Evolutionary conservation across 2,888 invertebrate genomes (phyloP), one percentile per base, ranked within the genome.

Genomic region (Aquatica leii): DNA sequence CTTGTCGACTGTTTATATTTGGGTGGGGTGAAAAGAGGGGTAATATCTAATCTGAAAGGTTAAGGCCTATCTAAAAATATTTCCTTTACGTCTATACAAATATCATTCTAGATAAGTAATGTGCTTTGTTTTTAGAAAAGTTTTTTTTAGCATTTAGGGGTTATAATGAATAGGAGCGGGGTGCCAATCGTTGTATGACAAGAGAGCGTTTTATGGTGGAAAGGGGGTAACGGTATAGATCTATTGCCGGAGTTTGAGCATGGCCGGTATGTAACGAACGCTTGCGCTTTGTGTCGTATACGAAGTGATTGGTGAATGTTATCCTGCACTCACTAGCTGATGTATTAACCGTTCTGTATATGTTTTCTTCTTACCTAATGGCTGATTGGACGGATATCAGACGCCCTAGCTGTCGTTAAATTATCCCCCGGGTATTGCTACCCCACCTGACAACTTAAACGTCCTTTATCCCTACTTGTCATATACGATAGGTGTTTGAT

Each of bases 361-460:
- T 51, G 41, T 63, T 63, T 63, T 65, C 71, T 65, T 65, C 59
- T 62, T 62, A 64, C 59, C 71, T 71, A 71, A 71, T 71, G 69
- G 69, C 71, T 69, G 71, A 71, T 71, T 71, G 71, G 71, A 69
- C 67, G 68, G 65, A 65, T 66, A 64, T 65, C 71, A 65, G 68
- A 69, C 69, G 69, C 69, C 69, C 62, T 64, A 66, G 62, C 64
- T 68, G 67, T 69, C 68, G 70, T 62, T 67, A 70, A 70, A 70
- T 68, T 68, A 70, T 63, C 68, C 69, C 65, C 65, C 58, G 50
- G 59, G 50, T 53, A 37, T 60, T 50, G 50, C 41, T 56, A 59
- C 70, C 67, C 66, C 63, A 66, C 69, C 66, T 65, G 67, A 61
- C 31, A 31, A 41, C 41, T 55, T 31, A 43, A 20, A 18, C 17